Evolutionary conservation across 2,888 invertebrate species (phyloP), one percentile per base, ranked within the genome.

Genomic region (Spicauda simplicius): DNA sequence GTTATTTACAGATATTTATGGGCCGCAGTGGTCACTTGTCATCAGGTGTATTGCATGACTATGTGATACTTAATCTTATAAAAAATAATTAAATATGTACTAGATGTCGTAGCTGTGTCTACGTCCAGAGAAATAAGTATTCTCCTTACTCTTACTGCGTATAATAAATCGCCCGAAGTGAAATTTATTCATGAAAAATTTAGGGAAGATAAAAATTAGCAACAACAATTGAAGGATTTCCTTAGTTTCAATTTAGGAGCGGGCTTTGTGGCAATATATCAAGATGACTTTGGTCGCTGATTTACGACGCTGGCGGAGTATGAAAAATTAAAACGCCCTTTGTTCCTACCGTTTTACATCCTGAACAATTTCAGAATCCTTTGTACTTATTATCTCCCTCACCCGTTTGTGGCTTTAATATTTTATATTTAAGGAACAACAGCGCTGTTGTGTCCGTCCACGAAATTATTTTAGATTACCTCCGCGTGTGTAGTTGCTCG

Each of bases 221-320:
- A 57, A 57, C n/a, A 60, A 55, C 54, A 66, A 66, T 66, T 60
- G 55, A 60, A 59, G 25, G 30, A 55, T 66, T 37, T 45, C 41
- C 45, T 59, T 58, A 64, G 74, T 73, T 70, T 71, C 69, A 72
- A 74, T 74, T 73, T 68, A 60, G 68, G 63, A 64, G 41, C 55
- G 60, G 57, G 69, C 70, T 71, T 69, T 70, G 68, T 64, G 61
- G 72, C 69, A 70, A 74, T 74, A 73, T 71, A 72, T 74, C 74
- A 74, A 72, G 68, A 72, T 68, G 72, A 63, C 71, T 66, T 53
- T 58, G 64, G 45, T 66, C 62, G 62, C 64, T 74, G 73, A 74
- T 74, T 74, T 73, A 74, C 70, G 70, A 60, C 58, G 66, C 33
- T 50, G 56, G 57, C 54, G 55, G 65, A 70, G 71, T 68, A 70